Base-by-base conservation (phyloP, 2,888 invertebrate species). In the Pogonocherus hispidulus region DNA sequence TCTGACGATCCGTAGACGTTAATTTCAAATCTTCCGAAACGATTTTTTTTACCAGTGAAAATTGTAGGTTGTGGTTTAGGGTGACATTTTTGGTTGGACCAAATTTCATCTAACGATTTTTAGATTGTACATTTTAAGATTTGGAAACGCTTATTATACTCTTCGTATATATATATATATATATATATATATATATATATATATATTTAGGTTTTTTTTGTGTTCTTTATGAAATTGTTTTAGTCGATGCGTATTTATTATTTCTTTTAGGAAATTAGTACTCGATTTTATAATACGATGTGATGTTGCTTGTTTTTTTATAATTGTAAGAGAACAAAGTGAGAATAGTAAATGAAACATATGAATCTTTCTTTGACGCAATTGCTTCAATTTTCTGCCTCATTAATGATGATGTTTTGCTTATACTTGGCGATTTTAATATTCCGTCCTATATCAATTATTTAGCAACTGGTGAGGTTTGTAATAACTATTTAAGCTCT, bases 141-240 rank as follows among this genome's bases (percentile, higher is more conserved):
- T 52, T 41, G 41, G 16, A 63, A 63, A 63, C 63, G 63, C 63
- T 63, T 62, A 62, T 62, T 62, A 35, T 62, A 62, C 32, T 62
- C 49, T 62, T 51, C 35, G 51, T 52, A 23, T 47, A 51, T 63
- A 23, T 47, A 59, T 59, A 52, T 27, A 47, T 22, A 23, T 59
- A 47, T 27, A 47, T 47, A 32, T 59, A 47, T 32, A 32, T 47
- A 47, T 59, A 47, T 47, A 27, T 59, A 47, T 59, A 32, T 59
- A 47, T 47, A 59, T 47, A 59, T 59, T 32, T 8, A 18, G 32
- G 46, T n/a, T 41, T 4, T 59, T 59, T 57, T 59, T 22, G 18
- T 35, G 46, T 32, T 47, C 19, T 49, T n/a, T n/a, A n/a, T 18
- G 4, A 11, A 20, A 18, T 8, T 18, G 8, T 9, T 46, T 41